Conservation (phyloP, 2,888 invertebrate genomes). For the Allophyes oxyacanthae region DNA sequence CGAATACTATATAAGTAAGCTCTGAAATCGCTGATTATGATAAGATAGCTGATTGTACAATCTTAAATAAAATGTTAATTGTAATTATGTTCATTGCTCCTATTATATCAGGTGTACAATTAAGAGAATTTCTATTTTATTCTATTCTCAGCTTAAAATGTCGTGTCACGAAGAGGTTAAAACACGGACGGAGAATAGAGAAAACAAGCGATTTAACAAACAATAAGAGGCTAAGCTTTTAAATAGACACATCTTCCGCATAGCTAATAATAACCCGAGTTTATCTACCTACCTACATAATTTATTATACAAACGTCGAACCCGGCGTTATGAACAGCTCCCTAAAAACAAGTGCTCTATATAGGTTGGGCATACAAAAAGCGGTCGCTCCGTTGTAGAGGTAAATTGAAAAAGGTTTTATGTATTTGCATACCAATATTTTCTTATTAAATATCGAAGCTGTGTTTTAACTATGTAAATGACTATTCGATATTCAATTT, state of each 20-base stretch:
- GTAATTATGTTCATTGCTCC: too few relatives aligned
- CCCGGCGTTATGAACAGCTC: conserved; percentile 28
- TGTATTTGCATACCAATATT: conserved; percentile 52
- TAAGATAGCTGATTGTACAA: too few relatives aligned
- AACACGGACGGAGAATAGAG: too few relatives aligned
- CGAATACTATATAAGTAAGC: too few relatives aligned
- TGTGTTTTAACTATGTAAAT: conserved; percentile 36
- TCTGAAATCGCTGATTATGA: too few relatives aligned
- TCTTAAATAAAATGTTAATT: too few relatives aligned
- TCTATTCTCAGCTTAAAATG: too few relatives aligned
- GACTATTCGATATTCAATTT: conserved; percentile 1
- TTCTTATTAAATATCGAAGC: conserved; percentile 42
- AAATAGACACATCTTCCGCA: neutral
- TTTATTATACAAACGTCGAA: conserved; percentile 45
- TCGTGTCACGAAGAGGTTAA: too few relatives aligned
- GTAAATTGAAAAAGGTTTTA: conserved; percentile 56
- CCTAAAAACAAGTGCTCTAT: conserved; percentile 38
- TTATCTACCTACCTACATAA: conserved; percentile 49
- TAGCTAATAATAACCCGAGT: conserved; percentile 7
- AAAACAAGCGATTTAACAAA: too few relatives aligned
- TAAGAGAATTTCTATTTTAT: too few relatives aligned
- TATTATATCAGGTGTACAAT: too few relatives aligned
- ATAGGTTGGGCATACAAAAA: conserved; percentile 25
- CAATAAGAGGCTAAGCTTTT: too few relatives aligned
- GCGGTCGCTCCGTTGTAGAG: conserved; percentile 11